Percentiles rank a stretch among this genome's conserved stretches.
Conservation (phyloP, 2,113 vertebrate genomes). For the Bos javanicus region DNA sequence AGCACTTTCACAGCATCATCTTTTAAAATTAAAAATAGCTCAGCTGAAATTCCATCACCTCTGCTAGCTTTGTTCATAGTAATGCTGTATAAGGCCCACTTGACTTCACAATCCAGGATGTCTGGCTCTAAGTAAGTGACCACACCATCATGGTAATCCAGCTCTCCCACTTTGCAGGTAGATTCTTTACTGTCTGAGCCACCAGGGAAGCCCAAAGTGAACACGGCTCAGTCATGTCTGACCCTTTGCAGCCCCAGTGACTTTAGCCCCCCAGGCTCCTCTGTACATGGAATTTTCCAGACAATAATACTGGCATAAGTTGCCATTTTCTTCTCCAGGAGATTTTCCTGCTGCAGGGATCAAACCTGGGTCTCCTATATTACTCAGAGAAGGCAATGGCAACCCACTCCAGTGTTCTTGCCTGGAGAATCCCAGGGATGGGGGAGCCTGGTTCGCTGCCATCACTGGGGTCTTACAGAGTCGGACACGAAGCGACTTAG, state of each 20-base stretch:
- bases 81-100: background rate
- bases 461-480: too few species aligned
- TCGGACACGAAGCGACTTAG: rapidly evolving
- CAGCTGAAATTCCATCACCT: background rate
- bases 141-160: background rate
- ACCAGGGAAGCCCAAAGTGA: background rate
- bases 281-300: background rate
- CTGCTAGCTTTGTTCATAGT: background rate
- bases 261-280: background rate
- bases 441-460: too few species aligned
- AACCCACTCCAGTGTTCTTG: too few species aligned
- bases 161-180: background rate
- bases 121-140: background rate
- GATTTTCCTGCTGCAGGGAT: background rate
- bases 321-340: background rate
- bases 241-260: background rate
- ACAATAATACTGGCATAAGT: background rate
- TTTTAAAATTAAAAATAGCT: background rate
- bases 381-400: background rate
- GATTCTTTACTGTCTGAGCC: background rate
- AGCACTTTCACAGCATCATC: background rate
- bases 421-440: too few species aligned
- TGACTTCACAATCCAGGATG: background rate
- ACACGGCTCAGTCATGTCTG: background rate
- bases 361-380: background rate